Base-by-base conservation (phyloP, 2,797 vertebrate genomes). In the Urosaurus nigricauda region DNA sequence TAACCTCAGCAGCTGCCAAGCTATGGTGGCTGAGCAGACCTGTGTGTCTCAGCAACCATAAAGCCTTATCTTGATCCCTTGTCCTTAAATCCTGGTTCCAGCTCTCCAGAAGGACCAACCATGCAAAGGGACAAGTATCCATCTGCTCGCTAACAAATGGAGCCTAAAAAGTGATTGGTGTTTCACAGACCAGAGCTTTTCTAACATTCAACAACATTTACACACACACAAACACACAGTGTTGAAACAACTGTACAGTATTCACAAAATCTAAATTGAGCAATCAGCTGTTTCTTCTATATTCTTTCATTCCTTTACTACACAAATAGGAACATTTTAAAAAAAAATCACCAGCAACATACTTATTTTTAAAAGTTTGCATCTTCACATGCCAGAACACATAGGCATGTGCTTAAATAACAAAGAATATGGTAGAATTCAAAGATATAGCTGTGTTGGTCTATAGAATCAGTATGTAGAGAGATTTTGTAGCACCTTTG, bases 1-100 rank as follows among this genome's bases (percentile, higher is more conserved):
- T 87, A 63, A 84, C 90, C 94, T 92, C 40, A 19, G 79, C 26
- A 73, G 82, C 82, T 91, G 87, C 79, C 73, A 68, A 80, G 84
- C 56, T 43, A 80, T 0, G 0, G 75, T 58, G 73, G 51, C 65
- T 94, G 85, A 93, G 53, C 71, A 78, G 85, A 91, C 70, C 70
- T 86, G 78, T 79, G 89, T 92, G 87, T 84, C 84, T 93, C 89
- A 86, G 70, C 88, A 75, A 81, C 84, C 85, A 0, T 35, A 40
- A 17, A 90, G 19, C 35, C 53, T 40, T 51, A 3, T 74, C 51
- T 90, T 77, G 71, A 79, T 40, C 75, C 47, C 83, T 88, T 78
- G 26, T 83, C 84, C 51, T 7, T 6, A 85, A 80, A 0, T 3
- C 0, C 29, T 35, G 87, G 87, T 53, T 87, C 83, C n/a, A 51